These are phyloP conservation scores for Sander lucioperca DNA, from an alignment of 2,113 vertebrate species.

Conservation along the genomic window DNA sequence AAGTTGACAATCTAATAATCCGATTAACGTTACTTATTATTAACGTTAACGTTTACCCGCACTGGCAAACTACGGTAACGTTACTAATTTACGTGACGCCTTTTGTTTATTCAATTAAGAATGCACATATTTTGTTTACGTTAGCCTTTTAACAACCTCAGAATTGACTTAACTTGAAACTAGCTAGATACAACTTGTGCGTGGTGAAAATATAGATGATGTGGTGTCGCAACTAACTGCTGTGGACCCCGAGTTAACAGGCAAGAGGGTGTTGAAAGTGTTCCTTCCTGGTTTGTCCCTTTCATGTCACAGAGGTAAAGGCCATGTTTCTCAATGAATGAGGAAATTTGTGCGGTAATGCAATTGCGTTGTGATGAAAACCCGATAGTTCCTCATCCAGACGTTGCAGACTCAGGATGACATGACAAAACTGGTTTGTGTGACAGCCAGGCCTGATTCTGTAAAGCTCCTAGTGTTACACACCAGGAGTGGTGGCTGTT, in stretches of 20 bases:
- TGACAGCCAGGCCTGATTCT: neutral
- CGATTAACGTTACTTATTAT: conserved; percentile 20
- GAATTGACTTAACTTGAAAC: neutral
- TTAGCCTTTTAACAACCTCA: neutral
- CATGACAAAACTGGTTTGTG: conserved; percentile 69
- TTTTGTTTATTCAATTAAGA: neutral
- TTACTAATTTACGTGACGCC: neutral
- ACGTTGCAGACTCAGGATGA: conserved; percentile 77
- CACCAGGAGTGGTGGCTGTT: neutral
- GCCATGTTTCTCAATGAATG: conserved; percentile 43
- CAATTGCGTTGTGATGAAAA: conserved; percentile 47
- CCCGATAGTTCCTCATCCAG: conserved; percentile 50
- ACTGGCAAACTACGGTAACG: neutral
- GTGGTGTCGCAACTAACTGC: neutral
- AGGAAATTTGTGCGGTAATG: conserved; percentile 54
- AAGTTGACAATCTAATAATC: conserved; percentile 31
- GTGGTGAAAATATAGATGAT: neutral
- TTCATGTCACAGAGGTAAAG: neutral
- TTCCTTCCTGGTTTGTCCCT: conserved; percentile 27
- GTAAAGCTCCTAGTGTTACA: neutral
- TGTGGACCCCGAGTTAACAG: accelerated
- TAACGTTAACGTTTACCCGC: neutral
- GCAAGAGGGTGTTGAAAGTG: neutral
- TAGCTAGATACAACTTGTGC: too few species aligned
- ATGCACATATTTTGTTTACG: neutral